phyloP scores from a whole-genome alignment of 2,797 vertebrate genomes.

The Gouania willdenowi region DNA sequence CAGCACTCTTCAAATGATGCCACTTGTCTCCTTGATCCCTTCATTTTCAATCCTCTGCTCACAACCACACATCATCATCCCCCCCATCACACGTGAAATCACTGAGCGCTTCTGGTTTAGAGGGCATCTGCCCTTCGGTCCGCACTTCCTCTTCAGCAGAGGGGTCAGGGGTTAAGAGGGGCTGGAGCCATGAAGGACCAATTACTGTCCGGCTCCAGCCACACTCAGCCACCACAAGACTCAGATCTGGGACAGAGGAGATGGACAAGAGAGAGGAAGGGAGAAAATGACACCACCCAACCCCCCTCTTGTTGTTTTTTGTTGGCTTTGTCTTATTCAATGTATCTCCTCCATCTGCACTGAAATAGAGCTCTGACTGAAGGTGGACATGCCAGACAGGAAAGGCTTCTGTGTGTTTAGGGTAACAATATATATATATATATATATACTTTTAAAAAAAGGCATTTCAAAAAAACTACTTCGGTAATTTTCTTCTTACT shows the following conservation, averaged over 20 bases:
- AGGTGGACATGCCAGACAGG: conserved; percentile 22
- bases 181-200: conserved; percentile 60
- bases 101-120: conserved; percentile 38
- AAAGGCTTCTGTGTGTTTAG: conserved; percentile 10
- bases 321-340: conserved; percentile 45
- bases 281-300: conserved; percentile 50
- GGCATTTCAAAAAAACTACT: too few relatives aligned
- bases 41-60: conserved; percentile 11
- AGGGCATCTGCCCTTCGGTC: conserved; percentile 37
- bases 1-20: conserved; percentile 1
- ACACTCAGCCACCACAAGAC: conserved; percentile 22
- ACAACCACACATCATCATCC: conserved; percentile 21
- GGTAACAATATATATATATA: not conserved
- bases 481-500: too few relatives aligned
- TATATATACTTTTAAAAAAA: too few relatives aligned
- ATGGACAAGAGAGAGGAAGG: conserved; percentile 22
- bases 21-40: conserved; percentile 24
- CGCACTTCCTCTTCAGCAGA: conserved; percentile 52
- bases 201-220: conserved; percentile 58
- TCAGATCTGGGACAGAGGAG: conserved; percentile 38
- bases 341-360: conserved; percentile 53
- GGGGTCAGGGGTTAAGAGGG: conserved; percentile 63
- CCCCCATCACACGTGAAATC: conserved; percentile 41
- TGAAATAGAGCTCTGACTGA: conserved; percentile 16
- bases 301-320: conserved; percentile 58